Conservation (phyloP, 2,888 invertebrate species). For the Gandaritis pyraliata region DNA sequence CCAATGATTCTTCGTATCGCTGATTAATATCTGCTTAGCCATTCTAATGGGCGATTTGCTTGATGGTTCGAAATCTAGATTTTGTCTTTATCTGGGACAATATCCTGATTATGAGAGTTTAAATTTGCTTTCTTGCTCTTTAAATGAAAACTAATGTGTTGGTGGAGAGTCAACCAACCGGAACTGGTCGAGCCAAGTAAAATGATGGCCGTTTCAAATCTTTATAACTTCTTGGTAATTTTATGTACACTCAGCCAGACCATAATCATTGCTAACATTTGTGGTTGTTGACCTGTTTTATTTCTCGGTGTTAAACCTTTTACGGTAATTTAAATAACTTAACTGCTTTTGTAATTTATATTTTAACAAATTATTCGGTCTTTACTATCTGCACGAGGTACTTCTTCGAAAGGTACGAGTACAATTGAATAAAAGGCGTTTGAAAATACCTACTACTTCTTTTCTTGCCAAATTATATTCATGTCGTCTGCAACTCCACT, state of each 20-base stretch:
- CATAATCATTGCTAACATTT: slow-evolving; percentile 26
- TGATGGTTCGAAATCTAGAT: slow-evolving; percentile 21
- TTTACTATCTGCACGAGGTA: neutral
- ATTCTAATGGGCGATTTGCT: slow-evolving; percentile 16
- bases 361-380: neutral
- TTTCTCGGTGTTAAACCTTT: slow-evolving; percentile 12
- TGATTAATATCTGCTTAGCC: neutral
- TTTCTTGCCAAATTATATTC: neutral
- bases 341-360: slow-evolving; percentile 13
- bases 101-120: slow-evolving; percentile 50
- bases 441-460: neutral
- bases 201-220: slow-evolving; percentile 45
- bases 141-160: slow-evolving; percentile 64
- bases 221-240: slow-evolving; percentile 35
- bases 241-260: slow-evolving; percentile 25
- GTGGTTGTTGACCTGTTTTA: slow-evolving; percentile 22
- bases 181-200: slow-evolving; percentile 59
- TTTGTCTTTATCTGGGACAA: slow-evolving; percentile 44
- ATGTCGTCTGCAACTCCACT: neutral
- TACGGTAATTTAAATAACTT: slow-evolving; percentile 12
- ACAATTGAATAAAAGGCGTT: no score
- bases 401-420: no score
- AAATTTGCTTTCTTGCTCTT: slow-evolving; percentile 68
- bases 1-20: slow-evolving; percentile 10
- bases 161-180: slow-evolving; percentile 56